A percentile compares a stretch with the other conserved stretches of the same genome.
These are phyloP conservation scores for Lasioglossum leucozonium DNA, from an alignment of 2,888 invertebrate genomes.

Conservation along the genomic window DNA sequence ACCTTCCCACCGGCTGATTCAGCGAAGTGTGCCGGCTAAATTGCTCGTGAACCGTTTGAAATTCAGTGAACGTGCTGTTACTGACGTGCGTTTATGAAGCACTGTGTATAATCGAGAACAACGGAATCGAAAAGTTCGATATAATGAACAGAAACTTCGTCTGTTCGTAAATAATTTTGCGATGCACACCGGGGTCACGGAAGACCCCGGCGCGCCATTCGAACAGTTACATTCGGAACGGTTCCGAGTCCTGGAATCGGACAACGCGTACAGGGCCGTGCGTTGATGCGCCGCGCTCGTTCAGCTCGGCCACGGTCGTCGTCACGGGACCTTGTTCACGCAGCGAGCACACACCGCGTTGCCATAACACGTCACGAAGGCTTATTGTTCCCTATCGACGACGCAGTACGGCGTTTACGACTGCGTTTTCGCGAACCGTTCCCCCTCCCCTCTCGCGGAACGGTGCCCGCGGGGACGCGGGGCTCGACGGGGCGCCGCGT, in stretches of 20 bases:
- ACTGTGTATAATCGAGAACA: no score
- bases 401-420: neutral
- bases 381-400: conserved; percentile 20
- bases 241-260: neutral
- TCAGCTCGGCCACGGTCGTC: conserved; percentile 75
- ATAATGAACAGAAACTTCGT: no score
- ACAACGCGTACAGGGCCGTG: neutral
- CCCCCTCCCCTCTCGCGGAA: neutral
- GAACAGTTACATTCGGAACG: no score
- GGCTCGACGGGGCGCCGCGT: neutral
- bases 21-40: neutral
- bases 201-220: neutral
- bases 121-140: no score
- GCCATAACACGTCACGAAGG: conserved; percentile 8
- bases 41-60: neutral
- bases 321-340: conserved; percentile 73
- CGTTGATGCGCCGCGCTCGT: conserved; percentile 17
- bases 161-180: no score
- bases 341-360: conserved; percentile 40
- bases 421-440: neutral
- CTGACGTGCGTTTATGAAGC: no score
- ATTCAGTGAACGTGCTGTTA: no score
- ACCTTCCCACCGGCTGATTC: no score
- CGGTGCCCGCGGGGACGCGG: neutral
- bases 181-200: no score